Conservation (phyloP, 2,888 invertebrate genomes). For the Trachelus tabidus region DNA sequence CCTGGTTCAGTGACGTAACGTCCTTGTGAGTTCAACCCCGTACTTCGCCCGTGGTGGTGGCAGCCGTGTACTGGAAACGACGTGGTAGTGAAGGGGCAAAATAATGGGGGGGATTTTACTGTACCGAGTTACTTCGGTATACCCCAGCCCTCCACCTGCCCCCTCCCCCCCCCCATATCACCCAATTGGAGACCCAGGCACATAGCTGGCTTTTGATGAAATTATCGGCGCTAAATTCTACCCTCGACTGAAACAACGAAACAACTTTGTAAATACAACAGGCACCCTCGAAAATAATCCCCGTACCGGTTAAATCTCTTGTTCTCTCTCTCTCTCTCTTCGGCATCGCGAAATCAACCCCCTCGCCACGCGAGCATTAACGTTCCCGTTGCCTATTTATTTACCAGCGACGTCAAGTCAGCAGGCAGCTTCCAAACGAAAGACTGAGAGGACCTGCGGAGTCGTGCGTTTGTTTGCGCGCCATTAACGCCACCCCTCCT, state of each 20-base stretch:
- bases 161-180: neutral
- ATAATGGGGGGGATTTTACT: neutral
- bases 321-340: neutral
- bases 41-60: neutral
- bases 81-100: neutral
- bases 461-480: neutral
- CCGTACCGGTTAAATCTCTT: neutral
- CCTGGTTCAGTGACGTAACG: neutral
- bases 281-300: neutral
- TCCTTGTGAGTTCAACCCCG: neutral
- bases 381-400: neutral
- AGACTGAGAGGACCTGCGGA: neutral
- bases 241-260: conserved; percentile 8
- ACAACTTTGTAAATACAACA: neutral
- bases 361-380: neutral
- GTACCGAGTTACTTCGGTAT: neutral
- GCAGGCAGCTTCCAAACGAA: neutral
- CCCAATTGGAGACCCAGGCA: neutral
- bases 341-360: neutral
- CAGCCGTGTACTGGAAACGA: neutral
- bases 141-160: neutral
- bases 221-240: conserved; percentile 36
- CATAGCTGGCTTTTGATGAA: conserved; percentile 35
- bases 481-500: neutral
- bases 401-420: neutral